phyloP scores from a whole-genome alignment of 2,888 invertebrate genomes.

The Pyralis farinalis region DNA sequence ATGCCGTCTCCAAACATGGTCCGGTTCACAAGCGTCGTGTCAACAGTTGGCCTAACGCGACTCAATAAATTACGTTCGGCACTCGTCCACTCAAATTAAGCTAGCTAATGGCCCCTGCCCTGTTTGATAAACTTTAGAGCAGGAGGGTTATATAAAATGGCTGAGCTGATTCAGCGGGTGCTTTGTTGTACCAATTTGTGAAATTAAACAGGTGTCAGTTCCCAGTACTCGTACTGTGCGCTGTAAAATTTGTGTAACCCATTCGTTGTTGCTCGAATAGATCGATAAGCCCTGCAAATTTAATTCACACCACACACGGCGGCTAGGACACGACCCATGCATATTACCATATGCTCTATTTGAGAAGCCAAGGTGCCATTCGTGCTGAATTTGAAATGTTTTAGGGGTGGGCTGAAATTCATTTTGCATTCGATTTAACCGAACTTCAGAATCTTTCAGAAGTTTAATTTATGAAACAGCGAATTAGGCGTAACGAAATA shows the following conservation, averaged over 20 bases:
- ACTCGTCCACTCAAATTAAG: slow-evolving; percentile 15
- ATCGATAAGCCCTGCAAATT: slow-evolving; percentile 5
- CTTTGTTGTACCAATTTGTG: slow-evolving; percentile 9
- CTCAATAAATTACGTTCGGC: slow-evolving; percentile 23
- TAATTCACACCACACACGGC: neutral
- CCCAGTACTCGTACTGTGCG: slow-evolving; percentile 1
- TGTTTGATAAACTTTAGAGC: slow-evolving; percentile 12
- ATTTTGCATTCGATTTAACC: too few species aligned
- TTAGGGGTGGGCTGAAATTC: too few species aligned
- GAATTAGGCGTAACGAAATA: too few species aligned
- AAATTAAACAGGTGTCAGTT: slow-evolving; percentile 12
- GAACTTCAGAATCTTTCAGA: too few species aligned
- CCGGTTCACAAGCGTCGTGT: neutral
- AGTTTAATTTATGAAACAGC: too few species aligned
- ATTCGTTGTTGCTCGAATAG: neutral
- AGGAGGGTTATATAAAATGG: slow-evolving; percentile 5
- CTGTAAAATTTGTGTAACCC: slow-evolving; percentile 1
- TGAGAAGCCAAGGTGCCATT: too few species aligned
- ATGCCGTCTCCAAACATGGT: too few species aligned
- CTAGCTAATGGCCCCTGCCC: slow-evolving; percentile 10
- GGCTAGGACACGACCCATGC: too few species aligned
- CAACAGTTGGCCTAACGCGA: slow-evolving; percentile 3
- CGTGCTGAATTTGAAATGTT: too few species aligned
- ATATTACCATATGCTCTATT: too few species aligned
- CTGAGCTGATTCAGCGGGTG: neutral